Base-by-base conservation (phyloP, 2,113 vertebrate genomes). In the Atractosteus spatula region DNA sequence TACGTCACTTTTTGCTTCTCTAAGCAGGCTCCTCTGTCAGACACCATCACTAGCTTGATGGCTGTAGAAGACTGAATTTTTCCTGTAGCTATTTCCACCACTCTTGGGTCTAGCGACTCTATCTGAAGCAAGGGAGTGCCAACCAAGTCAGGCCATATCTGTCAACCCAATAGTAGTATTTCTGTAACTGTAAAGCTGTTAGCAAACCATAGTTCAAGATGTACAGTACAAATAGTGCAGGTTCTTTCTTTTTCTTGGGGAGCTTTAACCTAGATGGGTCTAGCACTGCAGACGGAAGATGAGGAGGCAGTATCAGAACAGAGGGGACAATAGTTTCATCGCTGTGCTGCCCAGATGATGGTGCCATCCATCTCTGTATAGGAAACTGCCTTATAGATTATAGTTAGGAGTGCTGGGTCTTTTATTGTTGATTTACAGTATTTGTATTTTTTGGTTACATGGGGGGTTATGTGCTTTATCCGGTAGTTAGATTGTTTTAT, bases 81-180 rank as follows among this genome's bases (percentile, higher is more conserved):
- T 74, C 62, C 71, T 75, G 71, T 76, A 79, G 71, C 78, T 75
- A 77, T 78, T 73, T 70, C 61, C 77, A 65, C 80, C 80, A 74
- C 72, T 54, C 76, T 69, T 71, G 47, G 76, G 69, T 59, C 71
- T 67, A 44, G 66, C 67, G 65, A 74, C 71, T 83, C 74, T 77
- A 69, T 68, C 68, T 69, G 69, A 66, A 73, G 73, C 72, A 62
- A 71, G 73, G 68, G 70, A 59, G 63, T 80, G 74, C 59, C 75
- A 82, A 74, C 77, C 72, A 74, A 75, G 70, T 76, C 66, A 75
- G 76, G 41, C 80, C 57, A 11, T 70, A 72, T 59, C 70, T 74
- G 72, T 81, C 80, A 71, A 80, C 71, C 72, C 71, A 63, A 71
- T 66, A 76, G 71, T 71, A 71, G 66, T 47, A 69, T 79, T 75